Percentiles rank a stretch among this genome's conserved stretches.
Conservation (phyloP, 2,113 vertebrate genomes). For the Antennarius striatus region DNA sequence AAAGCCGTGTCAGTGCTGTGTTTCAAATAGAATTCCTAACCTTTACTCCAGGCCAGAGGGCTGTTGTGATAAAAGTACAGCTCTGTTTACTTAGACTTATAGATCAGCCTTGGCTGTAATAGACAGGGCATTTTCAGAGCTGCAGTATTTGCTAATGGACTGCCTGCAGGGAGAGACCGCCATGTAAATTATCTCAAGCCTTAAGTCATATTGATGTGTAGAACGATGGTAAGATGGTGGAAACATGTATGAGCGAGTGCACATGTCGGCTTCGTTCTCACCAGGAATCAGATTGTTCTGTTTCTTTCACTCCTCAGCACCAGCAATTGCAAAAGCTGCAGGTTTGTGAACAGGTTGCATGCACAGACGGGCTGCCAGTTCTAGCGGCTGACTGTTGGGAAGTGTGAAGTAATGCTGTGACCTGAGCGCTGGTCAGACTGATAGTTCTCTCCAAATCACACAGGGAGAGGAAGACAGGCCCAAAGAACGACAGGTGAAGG, state of each 20-base stretch:
- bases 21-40: slow-evolving; percentile 44
- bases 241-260: slow-evolving; percentile 1
- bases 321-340: slow-evolving; percentile 32
- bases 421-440: slow-evolving; percentile 46
- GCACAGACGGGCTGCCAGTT: slow-evolving; percentile 61
- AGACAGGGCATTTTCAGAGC: background rate
- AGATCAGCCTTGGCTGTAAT: slow-evolving; percentile 5
- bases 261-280: no score
- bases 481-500: slow-evolving; percentile 14
- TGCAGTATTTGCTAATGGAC: slow-evolving; percentile 12
- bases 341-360: slow-evolving; percentile 56
- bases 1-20: background rate
- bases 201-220: background rate
- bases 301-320: slow-evolving; percentile 15
- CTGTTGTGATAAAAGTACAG: slow-evolving; percentile 35
- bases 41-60: slow-evolving; percentile 37
- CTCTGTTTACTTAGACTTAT: slow-evolving; percentile 36
- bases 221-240: slow-evolving; percentile 6
- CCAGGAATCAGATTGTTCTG: slow-evolving; percentile 8
- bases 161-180: slow-evolving; percentile 13
- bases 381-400: slow-evolving; percentile 52
- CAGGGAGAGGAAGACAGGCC: background rate
- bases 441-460: slow-evolving; percentile 37
- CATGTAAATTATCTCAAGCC: slow-evolving; percentile 8
- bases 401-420: slow-evolving; percentile 61